Conservation (phyloP, 2,888 invertebrate species). For the Teleiodes luculella region DNA sequence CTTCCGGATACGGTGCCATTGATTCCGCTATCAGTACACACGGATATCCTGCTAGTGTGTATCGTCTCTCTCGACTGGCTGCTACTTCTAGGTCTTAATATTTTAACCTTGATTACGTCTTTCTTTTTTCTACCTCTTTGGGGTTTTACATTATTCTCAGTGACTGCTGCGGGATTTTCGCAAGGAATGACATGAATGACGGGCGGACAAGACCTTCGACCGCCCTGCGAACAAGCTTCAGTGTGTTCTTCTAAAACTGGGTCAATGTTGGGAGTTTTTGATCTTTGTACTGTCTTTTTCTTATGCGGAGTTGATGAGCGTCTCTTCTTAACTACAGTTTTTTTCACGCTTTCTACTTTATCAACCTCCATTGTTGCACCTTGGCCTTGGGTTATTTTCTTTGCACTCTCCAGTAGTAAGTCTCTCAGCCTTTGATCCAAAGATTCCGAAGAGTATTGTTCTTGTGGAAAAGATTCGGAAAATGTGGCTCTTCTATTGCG, state of each 20-base stretch:
- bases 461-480: slow-evolving; percentile 39
- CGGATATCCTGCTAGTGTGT: slow-evolving; percentile 29
- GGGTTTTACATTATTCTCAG: background rate
- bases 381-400: slow-evolving; percentile 36
- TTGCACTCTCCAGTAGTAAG: slow-evolving; percentile 59
- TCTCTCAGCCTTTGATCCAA: slow-evolving; percentile 51
- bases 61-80: slow-evolving; percentile 3
- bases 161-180: slow-evolving; percentile 21
- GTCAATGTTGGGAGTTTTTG: slow-evolving; percentile 25
- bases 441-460: slow-evolving; percentile 42
- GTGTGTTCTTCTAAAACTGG: slow-evolving; percentile 50
- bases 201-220: slow-evolving; percentile 56
- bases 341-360: slow-evolving; percentile 20
- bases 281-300: slow-evolving; percentile 27
- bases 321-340: slow-evolving; percentile 33
- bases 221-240: slow-evolving; percentile 43
- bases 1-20: slow-evolving; percentile 47
- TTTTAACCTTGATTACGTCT: slow-evolving; percentile 67
- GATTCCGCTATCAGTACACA: slow-evolving; percentile 50
- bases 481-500: slow-evolving; percentile 25
- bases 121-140: slow-evolving; percentile 47
- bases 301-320: slow-evolving; percentile 56
- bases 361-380: slow-evolving; percentile 21
- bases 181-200: slow-evolving; percentile 30
- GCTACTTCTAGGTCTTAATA: slow-evolving; percentile 44